phyloP scores from a whole-genome alignment of 2,113 vertebrate genomes.

The Okapia johnstoni region DNA sequence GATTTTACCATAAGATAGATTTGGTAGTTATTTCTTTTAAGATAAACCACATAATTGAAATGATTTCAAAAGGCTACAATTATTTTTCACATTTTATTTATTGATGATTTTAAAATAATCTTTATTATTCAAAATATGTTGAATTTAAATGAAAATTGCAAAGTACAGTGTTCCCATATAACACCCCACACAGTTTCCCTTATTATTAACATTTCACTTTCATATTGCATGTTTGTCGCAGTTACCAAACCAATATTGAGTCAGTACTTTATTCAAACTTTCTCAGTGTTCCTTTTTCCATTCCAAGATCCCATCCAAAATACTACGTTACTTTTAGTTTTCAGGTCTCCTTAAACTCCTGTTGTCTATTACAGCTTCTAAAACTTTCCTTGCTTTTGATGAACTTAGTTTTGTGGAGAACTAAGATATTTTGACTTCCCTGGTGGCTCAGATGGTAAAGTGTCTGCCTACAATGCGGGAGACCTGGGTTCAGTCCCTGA shows the following conservation, averaged over 20 bases:
- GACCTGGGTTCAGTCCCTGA: neutral
- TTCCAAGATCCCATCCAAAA: neutral
- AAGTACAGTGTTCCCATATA: neutral
- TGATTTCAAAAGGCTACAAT: neutral
- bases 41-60: neutral
- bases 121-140: neutral
- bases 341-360: neutral
- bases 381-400: neutral
- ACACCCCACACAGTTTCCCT: neutral
- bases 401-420: neutral
- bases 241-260: neutral
- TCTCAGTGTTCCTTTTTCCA: neutral
- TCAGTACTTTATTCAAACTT: neutral
- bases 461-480: neutral
- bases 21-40: neutral
- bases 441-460: neutral
- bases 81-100: neutral
- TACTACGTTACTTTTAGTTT: neutral
- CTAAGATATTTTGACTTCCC: neutral
- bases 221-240: neutral
- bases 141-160: neutral
- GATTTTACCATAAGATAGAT: neutral
- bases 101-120: neutral
- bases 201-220: neutral
- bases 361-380: neutral